Conservation (phyloP, 1,140 invertebrate genomes). For the Coptotermes formosanus region DNA sequence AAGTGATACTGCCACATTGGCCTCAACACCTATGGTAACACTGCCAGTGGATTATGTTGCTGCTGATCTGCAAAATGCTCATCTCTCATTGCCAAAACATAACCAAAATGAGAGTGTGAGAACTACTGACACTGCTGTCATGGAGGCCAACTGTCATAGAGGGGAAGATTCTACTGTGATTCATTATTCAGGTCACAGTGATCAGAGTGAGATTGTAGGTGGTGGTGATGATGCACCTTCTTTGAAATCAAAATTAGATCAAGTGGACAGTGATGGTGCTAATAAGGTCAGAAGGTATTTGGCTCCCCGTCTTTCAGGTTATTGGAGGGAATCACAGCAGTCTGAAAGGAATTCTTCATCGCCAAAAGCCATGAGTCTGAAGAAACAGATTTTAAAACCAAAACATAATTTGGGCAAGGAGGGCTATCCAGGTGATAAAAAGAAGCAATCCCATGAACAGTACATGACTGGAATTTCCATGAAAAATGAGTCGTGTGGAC, state of each 20-base stretch:
- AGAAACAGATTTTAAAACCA: background rate
- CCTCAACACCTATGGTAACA: background rate
- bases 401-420: background rate
- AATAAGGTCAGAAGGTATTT: background rate
- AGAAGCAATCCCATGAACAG: background rate
- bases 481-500: background rate
- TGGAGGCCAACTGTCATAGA: conserved; percentile 20
- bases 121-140: conserved; percentile 22
- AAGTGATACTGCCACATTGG: background rate
- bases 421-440: background rate
- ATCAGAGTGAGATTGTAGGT: background rate
- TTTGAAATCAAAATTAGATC: background rate
- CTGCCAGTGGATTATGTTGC: background rate
- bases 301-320: background rate
- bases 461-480: background rate
- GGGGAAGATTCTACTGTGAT: background rate
- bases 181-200: background rate
- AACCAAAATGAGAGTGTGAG: background rate
- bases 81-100: background rate
- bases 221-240: background rate
- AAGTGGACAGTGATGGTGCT: background rate
- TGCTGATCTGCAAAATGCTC: background rate
- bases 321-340: background rate
- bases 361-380: background rate
- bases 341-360: background rate